phyloP scores from a whole-genome alignment of 2,888 invertebrate genomes.

The Temnothorax unifasciatus region DNA sequence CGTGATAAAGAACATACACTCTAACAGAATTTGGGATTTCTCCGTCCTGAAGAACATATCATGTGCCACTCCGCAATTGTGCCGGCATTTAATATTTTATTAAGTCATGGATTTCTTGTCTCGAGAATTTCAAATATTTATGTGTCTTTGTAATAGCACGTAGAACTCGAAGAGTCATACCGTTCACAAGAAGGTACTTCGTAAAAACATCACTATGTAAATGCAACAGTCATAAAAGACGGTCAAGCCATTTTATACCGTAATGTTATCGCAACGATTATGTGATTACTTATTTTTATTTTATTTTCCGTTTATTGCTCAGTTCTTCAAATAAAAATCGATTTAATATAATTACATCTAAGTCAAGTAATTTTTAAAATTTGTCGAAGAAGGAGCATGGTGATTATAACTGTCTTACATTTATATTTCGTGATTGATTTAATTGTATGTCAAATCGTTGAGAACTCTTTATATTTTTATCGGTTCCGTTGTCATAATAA shows the following conservation, averaged over 20 bases:
- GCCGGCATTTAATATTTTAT: not conserved
- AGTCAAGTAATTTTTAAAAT: not conserved
- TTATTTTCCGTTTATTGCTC: not conserved
- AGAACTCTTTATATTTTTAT: not conserved
- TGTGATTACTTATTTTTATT: not conserved
- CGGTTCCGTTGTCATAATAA: not conserved
- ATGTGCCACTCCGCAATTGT: not conserved
- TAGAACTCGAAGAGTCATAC: constrained; percentile 37
- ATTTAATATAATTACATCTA: not conserved
- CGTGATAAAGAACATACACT: not conserved
- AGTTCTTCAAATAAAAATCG: not conserved
- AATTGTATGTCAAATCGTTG: too few relatives aligned
- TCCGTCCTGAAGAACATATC: not conserved
- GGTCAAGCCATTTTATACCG: not conserved
- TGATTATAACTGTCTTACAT: not conserved
- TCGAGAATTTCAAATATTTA: constrained; percentile 62
- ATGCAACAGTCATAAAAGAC: not conserved
- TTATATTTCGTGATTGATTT: not conserved
- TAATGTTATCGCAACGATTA: not conserved
- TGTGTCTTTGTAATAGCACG: constrained; percentile 36
- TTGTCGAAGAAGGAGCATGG: not conserved
- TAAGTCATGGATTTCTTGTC: not conserved
- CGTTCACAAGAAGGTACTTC: constrained; percentile 42
- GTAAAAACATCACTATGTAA: constrained; percentile 5
- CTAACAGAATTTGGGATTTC: not conserved